These are phyloP conservation scores for Pogonophryne albipinna DNA, from an alignment of 2,797 vertebrate species.

Conservation along the genomic window DNA sequence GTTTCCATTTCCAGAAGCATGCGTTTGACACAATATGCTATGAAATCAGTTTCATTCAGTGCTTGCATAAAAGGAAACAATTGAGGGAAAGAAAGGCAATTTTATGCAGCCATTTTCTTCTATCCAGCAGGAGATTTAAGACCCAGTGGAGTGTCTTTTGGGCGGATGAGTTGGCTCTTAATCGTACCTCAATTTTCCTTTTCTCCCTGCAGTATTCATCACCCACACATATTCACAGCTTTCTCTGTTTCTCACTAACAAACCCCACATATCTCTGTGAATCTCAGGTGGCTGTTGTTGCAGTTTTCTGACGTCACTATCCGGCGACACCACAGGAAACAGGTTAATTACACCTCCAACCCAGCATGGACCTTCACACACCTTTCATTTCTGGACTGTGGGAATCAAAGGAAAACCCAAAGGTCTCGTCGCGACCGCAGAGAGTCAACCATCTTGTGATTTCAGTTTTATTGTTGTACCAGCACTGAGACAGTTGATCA, in stretches of 20 bases:
- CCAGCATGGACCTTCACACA: constrained; percentile 30
- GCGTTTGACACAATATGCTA: constrained; percentile 15
- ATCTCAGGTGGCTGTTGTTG: constrained; percentile 20
- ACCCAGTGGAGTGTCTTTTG: constrained; percentile 17
- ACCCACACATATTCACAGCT: constrained; percentile 2
- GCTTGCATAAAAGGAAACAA: constrained; percentile 28
- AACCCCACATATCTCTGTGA: background rate
- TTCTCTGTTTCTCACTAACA: constrained; percentile 2
- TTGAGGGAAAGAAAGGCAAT: constrained; percentile 11
- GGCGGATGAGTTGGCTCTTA: constrained; percentile 30
- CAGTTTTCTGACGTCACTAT: constrained; percentile 40
- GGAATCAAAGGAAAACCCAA: constrained; percentile 11
- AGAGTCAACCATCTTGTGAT: background rate
- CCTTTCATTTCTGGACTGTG: constrained; percentile 28
- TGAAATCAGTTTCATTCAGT: constrained; percentile 3
- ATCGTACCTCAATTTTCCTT: constrained; percentile 35
- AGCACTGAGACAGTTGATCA: background rate
- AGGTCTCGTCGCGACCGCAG: background rate
- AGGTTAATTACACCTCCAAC: constrained; percentile 67
- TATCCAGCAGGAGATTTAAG: constrained; percentile 34
- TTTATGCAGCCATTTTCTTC: constrained; percentile 23
- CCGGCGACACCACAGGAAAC: constrained; percentile 12
- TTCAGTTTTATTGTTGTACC: background rate
- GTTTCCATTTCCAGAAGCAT: constrained; percentile 3
- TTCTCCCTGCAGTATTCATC: constrained; percentile 12